Percentiles rank a stretch among this genome's conserved stretches.
phyloP scores from a whole-genome alignment of 92 coral and sea anemone species.

The Epizoanthus scotinus region DNA sequence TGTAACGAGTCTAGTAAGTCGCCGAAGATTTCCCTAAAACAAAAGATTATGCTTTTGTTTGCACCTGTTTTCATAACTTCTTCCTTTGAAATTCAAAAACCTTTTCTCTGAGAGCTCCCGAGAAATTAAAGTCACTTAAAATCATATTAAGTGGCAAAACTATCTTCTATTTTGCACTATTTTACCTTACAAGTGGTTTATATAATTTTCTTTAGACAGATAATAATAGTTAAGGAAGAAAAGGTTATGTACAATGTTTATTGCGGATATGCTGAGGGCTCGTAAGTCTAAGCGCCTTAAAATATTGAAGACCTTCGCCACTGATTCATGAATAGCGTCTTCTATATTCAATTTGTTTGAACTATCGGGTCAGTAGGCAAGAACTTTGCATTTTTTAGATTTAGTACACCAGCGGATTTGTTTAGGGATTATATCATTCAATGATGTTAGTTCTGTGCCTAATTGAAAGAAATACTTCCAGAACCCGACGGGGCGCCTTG shows the following conservation, averaged over 20 bases:
- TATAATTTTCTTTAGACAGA: conserved; percentile 1
- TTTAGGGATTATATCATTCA: conserved; percentile 28
- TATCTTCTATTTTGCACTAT: conserved; percentile 22
- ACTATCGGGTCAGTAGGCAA: not conserved
- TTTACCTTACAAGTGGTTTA: conserved; percentile 22
- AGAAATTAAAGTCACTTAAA: conserved; percentile 69
- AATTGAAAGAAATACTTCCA: conserved; percentile 34
- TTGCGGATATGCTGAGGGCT: not conserved
- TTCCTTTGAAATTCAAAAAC: conserved; percentile 2
- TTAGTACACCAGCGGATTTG: conserved; percentile 29
- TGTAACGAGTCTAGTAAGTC: not conserved
- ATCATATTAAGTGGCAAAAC: conserved; percentile 46
- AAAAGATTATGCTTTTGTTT: not conserved
- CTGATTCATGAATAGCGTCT: not conserved
- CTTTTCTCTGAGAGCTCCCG: conserved; percentile 22
- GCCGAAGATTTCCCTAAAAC: conserved; percentile 2
- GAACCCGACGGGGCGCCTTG: conserved; percentile 27
- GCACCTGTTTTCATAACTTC: conserved; percentile 29
- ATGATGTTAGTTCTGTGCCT: conserved; percentile 16
- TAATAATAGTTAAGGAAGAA: not conserved
- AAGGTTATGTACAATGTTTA: not conserved
- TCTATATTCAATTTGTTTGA: not conserved
- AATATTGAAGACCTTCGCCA: not conserved
- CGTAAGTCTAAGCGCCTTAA: not conserved
- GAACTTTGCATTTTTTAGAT: not conserved